Evolutionary conservation across 2,888 invertebrate genomes (phyloP).

Genomic region (Pelosia muscerda): DNA sequence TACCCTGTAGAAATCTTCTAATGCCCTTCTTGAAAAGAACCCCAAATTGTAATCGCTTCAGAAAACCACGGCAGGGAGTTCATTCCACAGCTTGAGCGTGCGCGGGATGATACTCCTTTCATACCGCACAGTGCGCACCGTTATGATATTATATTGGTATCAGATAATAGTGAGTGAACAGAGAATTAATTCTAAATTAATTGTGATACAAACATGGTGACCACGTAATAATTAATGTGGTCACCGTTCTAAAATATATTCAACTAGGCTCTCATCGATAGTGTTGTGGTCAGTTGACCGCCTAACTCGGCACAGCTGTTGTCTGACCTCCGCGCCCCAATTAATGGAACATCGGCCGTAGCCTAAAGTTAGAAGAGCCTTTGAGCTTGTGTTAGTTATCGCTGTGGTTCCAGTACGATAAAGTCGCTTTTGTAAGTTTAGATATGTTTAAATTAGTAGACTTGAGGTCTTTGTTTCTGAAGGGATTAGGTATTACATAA

Average conservation of each 20-base stretch:
- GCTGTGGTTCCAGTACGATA: background rate
- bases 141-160: too few species aligned
- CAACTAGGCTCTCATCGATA: background rate
- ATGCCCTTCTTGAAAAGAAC: too few species aligned
- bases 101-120: too few species aligned
- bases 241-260: background rate
- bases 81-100: too few species aligned
- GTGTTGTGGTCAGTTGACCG: conserved; percentile 15
- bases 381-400: conserved; percentile 13
- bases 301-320: conserved; percentile 5
- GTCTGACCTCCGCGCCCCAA: conserved; percentile 10
- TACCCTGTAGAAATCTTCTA: too few species aligned
- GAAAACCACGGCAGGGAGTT: too few species aligned
- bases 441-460: background rate
- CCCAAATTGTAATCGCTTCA: too few species aligned
- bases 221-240: too few species aligned
- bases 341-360: conserved; percentile 17
- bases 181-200: background rate
- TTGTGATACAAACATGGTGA: background rate
- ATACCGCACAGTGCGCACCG: too few species aligned
- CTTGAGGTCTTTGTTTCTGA: background rate
- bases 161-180: too few species aligned
- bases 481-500: background rate
- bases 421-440: conserved; percentile 6
- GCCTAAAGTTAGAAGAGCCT: conserved; percentile 15